Conservation (phyloP, 92 coral and sea anemone genomes). For the Scolanthus callimorphus region DNA sequence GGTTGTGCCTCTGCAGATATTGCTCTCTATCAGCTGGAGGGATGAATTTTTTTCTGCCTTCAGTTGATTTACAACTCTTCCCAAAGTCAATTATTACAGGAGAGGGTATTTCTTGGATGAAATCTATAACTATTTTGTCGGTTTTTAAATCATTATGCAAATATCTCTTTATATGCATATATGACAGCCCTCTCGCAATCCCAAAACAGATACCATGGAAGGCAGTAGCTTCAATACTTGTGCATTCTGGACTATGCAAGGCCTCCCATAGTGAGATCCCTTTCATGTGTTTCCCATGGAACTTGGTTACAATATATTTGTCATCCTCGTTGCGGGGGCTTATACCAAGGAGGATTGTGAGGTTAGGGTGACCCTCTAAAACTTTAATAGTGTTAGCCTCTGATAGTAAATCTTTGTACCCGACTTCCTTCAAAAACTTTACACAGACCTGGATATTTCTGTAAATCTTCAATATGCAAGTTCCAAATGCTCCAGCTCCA, state of each 20-base stretch:
- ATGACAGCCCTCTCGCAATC: slow-evolving; percentile 22
- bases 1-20: no score
- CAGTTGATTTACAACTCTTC: no score
- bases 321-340: slow-evolving; percentile 18
- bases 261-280: slow-evolving; percentile 16
- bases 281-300: slow-evolving; percentile 26
- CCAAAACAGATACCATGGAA: slow-evolving; percentile 14
- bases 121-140: no score
- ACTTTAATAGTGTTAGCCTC: slow-evolving; percentile 26
- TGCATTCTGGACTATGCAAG: not conserved
- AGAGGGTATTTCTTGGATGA: no score
- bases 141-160: slow-evolving; percentile 46
- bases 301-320: slow-evolving; percentile 41
- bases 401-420: slow-evolving; percentile 20
- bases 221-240: not conserved
- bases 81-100: no score
- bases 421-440: slow-evolving; percentile 14
- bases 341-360: slow-evolving; percentile 31
- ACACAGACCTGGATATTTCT: no score
- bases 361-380: slow-evolving; percentile 41
- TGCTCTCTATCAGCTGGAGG: no score
- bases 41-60: no score
- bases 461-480: no score
- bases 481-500: no score
- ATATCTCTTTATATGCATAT: slow-evolving; percentile 25